Evolutionary conservation across 2,113 vertebrate species (phyloP).

Genomic region (Pterocles gutturalis): DNA sequence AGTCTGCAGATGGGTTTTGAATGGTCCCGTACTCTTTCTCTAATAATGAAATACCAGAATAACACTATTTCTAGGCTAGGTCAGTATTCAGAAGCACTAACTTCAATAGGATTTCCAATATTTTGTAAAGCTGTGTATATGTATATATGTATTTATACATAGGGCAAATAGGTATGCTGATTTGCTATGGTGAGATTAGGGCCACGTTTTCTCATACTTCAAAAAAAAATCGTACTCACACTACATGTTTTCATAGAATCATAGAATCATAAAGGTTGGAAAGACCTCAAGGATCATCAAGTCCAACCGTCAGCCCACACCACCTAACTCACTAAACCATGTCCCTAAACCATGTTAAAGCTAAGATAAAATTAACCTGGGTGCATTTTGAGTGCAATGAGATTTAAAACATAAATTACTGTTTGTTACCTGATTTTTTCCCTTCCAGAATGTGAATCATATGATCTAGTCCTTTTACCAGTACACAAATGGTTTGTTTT

Average conservation of each 20-base stretch:
- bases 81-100: neutral
- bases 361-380: neutral
- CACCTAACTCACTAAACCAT: too few relatives aligned
- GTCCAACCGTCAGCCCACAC: too few relatives aligned
- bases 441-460: neutral
- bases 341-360: neutral
- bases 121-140: neutral
- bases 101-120: neutral
- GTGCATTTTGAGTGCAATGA: neutral
- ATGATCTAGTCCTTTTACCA: neutral
- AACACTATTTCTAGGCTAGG: neutral
- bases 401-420: neutral
- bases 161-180: neutral
- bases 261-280: too few relatives aligned
- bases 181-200: neutral
- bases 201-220: neutral
- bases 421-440: neutral
- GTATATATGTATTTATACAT: too few relatives aligned
- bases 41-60: neutral
- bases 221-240: neutral
- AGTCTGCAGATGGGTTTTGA: neutral
- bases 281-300: too few relatives aligned
- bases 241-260: neutral
- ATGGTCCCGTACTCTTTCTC: neutral
- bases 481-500: neutral